Evolutionary conservation across 2,113 vertebrate genomes (phyloP), one percentile per base, ranked within the genome.

Genomic region (Muntiacus reevesi): DNA sequence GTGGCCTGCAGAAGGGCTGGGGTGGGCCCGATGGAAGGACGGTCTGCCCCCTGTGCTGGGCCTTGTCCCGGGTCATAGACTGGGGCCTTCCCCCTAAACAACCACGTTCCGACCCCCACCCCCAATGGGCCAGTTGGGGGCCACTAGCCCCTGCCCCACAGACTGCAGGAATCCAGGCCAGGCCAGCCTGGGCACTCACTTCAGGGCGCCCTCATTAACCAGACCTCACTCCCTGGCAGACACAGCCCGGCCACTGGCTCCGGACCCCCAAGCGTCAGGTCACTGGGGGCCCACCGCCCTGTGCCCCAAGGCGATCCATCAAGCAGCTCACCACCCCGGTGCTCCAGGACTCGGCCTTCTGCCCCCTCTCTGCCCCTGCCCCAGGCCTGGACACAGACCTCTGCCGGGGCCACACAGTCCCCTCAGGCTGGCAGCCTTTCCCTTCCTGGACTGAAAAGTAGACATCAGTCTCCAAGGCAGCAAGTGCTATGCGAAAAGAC

Each of bases 261-360:
- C 11, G 0, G 15, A 25, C 21, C 89, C 89, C 60, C 1, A 0
- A 19, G 36, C 12, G 3, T 13, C 89, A 1, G 1, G 45, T 19
- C 94, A 57, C 81, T 28, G 11, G 85, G 36, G 57, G 50, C 64
- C 1, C 0, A 21, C 36, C 0, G 1, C 36, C 62, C 54, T 67
- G 11, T 4, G 15, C 33, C 86, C 45, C 76, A 64, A 47, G 10
- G 30, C 30, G 1, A n/a, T 27, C 47, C 6, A 14, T 45, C 17
- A 2, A 45, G 3, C 92, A 7, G 52, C 13, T 23, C 2, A 8
- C 36, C 55, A 25, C 40, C 3, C 17, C 0, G 6, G 14, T 25
- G 5, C 17, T 11, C 47, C 23, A 5, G 3, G 40, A n/a, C 28
- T 43, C 0, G 0, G 15, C n/a, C 64, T 76, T 47, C 47, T 45